A percentile compares a stretch with the other conserved stretches of the same genome.
These are phyloP conservation scores for Brevimyrus niger DNA, from an alignment of 2,113 vertebrate species.

Conservation along the genomic window DNA sequence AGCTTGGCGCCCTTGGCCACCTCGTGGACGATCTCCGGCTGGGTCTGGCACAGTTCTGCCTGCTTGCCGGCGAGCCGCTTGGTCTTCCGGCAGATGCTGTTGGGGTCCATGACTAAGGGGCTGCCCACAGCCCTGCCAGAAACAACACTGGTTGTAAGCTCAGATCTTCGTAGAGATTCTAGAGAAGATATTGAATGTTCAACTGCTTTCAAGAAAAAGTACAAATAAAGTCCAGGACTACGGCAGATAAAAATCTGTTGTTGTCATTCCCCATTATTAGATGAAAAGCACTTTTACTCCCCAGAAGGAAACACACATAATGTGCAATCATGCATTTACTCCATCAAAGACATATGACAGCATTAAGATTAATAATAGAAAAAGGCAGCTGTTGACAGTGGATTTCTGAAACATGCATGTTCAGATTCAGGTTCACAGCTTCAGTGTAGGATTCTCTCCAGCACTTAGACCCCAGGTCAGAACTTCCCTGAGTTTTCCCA, in stretches of 20 bases:
- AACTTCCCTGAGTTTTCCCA: neutral
- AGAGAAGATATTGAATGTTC: neutral
- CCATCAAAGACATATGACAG: neutral
- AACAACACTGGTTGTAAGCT: neutral
- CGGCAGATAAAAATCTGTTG: neutral
- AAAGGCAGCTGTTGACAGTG: neutral
- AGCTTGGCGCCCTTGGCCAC: slow-evolving; percentile 74
- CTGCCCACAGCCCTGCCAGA: slow-evolving; percentile 70
- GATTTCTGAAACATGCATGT: neutral
- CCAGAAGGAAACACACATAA: neutral
- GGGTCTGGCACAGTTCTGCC: slow-evolving; percentile 73
- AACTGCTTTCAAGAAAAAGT: neutral
- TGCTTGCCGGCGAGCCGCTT: slow-evolving; percentile 67
- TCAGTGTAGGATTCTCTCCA: neutral
- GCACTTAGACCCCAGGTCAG: neutral
- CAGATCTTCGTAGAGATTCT: neutral
- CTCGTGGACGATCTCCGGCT: slow-evolving; percentile 76
- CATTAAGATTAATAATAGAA: neutral
- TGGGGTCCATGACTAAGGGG: slow-evolving; percentile 77
- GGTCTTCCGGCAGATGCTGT: slow-evolving; percentile 80
- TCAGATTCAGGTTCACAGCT: neutral
- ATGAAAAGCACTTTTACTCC: neutral
- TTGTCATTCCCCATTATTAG: neutral
- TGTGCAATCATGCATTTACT: neutral
- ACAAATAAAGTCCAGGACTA: neutral